Conservation (phyloP, 2,113 vertebrate genomes). For the Dendrocopos noguchii region DNA sequence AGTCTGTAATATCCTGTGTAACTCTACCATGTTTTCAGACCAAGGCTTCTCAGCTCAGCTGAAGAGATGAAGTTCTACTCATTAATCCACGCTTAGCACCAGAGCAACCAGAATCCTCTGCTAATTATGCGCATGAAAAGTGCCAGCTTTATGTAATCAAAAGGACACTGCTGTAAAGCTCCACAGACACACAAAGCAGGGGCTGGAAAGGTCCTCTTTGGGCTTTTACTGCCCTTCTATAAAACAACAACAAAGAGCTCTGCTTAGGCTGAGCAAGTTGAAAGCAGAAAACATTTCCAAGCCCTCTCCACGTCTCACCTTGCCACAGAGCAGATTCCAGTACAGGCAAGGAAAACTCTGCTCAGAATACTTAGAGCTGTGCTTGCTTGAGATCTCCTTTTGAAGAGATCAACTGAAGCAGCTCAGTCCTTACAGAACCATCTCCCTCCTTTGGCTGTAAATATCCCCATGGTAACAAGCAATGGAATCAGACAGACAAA, state of each 20-base stretch:
- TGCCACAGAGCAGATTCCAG: not conserved
- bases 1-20: not conserved
- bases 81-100: not conserved
- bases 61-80: not conserved
- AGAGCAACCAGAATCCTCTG: not conserved
- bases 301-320: not conserved
- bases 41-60: not conserved
- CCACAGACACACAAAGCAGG: accelerated
- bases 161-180: not conserved
- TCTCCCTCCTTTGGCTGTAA: slow-evolving; percentile 24
- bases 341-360: not conserved
- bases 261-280: not conserved
- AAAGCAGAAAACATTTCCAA: not conserved
- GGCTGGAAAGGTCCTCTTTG: not conserved
- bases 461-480: slow-evolving; percentile 61
- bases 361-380: not conserved
- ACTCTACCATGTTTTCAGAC: not conserved
- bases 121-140: not conserved
- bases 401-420: not conserved
- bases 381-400: not conserved
- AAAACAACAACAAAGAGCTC: not conserved
- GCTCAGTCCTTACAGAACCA: not conserved
- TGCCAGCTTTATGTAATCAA: not conserved
- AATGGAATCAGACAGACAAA: not conserved
- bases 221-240: not conserved